Conservation (phyloP, 2,888 invertebrate genomes). For the Empis stercorea region DNA sequence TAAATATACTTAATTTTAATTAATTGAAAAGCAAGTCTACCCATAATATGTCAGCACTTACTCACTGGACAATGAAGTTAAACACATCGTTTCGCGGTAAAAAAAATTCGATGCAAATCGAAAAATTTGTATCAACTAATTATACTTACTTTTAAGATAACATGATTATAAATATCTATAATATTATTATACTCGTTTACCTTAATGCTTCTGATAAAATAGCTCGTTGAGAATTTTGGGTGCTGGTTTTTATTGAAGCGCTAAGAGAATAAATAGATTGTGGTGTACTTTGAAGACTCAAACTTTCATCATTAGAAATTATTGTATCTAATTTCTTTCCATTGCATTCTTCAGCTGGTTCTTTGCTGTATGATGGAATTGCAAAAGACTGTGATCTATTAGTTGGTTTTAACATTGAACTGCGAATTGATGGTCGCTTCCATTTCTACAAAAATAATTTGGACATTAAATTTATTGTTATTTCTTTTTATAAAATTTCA, state of each 20-base stretch:
- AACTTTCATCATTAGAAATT: constrained; percentile 32
- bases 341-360: constrained; percentile 41
- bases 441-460: constrained; percentile 25
- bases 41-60: too few species aligned
- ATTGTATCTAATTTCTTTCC: constrained; percentile 29
- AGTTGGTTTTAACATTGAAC: constrained; percentile 40
- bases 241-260: constrained; percentile 50
- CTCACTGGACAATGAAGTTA: too few species aligned
- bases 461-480: neutral
- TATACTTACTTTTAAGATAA: too few species aligned
- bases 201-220: constrained; percentile 36
- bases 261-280: constrained; percentile 57
- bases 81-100: too few species aligned
- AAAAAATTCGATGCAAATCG: too few species aligned
- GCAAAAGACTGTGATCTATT: constrained; percentile 68
- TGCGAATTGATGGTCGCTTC: constrained; percentile 32
- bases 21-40: too few species aligned
- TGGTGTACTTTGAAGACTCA: constrained; percentile 48
- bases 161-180: neutral
- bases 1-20: too few species aligned
- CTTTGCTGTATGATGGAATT: constrained; percentile 52
- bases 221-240: constrained; percentile 26
- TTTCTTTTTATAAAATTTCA: neutral
- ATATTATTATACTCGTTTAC: constrained; percentile 5
- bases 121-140: too few species aligned